Evolutionary conservation across 2,113 vertebrate species (phyloP).

Genomic region (Poeciliopsis retropinna): DNA sequence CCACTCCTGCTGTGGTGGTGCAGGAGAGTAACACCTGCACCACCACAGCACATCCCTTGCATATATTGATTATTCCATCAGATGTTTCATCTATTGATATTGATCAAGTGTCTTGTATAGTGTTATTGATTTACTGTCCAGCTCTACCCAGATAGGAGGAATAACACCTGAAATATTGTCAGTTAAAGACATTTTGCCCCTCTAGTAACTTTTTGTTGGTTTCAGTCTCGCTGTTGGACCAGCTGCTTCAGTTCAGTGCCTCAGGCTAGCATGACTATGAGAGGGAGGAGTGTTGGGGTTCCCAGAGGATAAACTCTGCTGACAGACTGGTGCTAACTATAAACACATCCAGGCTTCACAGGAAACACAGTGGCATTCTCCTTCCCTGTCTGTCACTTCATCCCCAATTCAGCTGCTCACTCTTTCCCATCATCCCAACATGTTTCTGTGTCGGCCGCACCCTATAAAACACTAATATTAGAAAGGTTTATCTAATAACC

Average conservation of each 20-base stretch:
- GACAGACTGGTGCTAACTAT: slow-evolving; percentile 24
- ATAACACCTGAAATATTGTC: not conserved
- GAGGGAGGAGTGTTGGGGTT: not conserved
- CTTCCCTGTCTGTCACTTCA: not conserved
- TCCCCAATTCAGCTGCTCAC: not conserved
- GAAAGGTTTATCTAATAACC: slow-evolving; percentile 70
- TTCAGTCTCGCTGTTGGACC: not conserved
- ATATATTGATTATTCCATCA: no score
- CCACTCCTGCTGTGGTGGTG: no score
- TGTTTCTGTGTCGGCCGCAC: slow-evolving; percentile 24
- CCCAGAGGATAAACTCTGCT: slow-evolving; percentile 32
- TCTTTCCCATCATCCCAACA: not conserved
- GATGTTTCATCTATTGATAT: no score
- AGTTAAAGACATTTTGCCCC: not conserved
- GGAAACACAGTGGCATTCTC: not conserved
- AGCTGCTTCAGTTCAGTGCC: not conserved
- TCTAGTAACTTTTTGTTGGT: not conserved
- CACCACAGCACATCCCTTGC: no score
- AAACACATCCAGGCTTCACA: slow-evolving; percentile 30
- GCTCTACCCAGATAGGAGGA: no score
- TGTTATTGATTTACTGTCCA: no score
- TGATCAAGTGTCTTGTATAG: no score
- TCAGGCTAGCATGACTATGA: not conserved
- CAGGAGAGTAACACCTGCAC: no score
- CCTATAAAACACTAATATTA: slow-evolving; percentile 37